A percentile compares a stretch with the other conserved stretches of the same genome.
Evolutionary conservation across 2,113 vertebrate species (phyloP).

Genomic region (Rhea pennata): DNA sequence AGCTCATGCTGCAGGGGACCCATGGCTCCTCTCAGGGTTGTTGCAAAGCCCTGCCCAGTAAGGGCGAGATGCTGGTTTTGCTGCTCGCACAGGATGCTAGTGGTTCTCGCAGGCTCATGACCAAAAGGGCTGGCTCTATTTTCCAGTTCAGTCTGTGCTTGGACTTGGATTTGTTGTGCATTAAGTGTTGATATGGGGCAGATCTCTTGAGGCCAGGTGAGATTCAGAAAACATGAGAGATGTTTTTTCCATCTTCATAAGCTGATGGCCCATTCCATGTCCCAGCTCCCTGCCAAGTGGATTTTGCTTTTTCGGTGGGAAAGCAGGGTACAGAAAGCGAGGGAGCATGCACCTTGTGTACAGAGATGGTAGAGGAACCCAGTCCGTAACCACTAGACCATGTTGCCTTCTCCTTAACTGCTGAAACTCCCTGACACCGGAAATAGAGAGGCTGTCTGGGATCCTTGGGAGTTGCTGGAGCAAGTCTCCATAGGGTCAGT

Average conservation of each 20-base stretch:
- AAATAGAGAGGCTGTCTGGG: too few relatives aligned
- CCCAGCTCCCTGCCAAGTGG: fast-evolving
- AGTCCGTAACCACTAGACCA: background rate
- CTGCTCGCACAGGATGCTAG: background rate
- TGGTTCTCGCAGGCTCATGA: background rate
- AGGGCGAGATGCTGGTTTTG: too few relatives aligned
- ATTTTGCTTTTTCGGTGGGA: background rate
- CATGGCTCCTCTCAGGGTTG: background rate
- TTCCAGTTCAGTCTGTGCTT: background rate
- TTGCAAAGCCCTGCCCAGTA: background rate
- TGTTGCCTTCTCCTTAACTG: background rate
- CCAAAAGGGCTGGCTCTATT: background rate
- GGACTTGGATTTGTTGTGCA: background rate
- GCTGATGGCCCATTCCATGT: fast-evolving
- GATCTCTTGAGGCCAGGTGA: background rate
- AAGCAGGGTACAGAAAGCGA: background rate
- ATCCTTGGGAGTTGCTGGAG: too few relatives aligned
- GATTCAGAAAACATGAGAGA: background rate
- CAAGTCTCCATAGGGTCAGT: too few relatives aligned
- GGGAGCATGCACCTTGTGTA: background rate
- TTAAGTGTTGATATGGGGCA: background rate
- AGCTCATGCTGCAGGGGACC: background rate
- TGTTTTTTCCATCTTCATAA: background rate
- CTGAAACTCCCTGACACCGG: too few relatives aligned
- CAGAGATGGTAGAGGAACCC: background rate